Evolutionary conservation across 2,797 vertebrate species (phyloP).

Genomic region (Ispidina lecontei): DNA sequence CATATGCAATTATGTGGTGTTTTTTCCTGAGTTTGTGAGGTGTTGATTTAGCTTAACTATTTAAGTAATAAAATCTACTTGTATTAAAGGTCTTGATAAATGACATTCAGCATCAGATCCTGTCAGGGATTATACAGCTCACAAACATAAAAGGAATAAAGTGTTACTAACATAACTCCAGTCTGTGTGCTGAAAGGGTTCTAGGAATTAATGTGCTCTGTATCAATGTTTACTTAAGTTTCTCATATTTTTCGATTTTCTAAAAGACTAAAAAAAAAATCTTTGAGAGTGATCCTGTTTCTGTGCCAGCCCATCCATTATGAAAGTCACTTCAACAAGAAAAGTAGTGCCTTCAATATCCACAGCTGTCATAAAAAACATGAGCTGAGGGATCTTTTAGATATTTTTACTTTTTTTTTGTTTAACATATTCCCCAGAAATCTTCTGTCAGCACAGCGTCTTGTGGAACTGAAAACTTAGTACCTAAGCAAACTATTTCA

Average conservation of each 20-base stretch:
- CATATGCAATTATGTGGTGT: neutral
- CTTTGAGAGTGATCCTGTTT: neutral
- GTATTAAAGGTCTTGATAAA: neutral
- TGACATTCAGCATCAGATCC: neutral
- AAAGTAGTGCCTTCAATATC: neutral
- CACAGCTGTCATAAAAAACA: accelerated
- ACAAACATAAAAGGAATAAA: neutral
- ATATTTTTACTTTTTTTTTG: neutral
- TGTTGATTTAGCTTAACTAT: neutral
- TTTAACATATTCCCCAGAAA: neutral
- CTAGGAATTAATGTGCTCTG: neutral
- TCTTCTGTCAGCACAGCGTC: neutral
- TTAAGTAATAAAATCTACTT: neutral
- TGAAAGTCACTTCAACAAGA: neutral
- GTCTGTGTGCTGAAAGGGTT: neutral
- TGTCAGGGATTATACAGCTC: neutral
- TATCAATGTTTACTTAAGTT: neutral
- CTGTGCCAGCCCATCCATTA: neutral
- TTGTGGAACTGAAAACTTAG: neutral
- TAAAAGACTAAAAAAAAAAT: neutral
- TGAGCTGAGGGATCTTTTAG: neutral
- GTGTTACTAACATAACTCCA: neutral
- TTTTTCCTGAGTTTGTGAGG: neutral
- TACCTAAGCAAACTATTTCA: neutral
- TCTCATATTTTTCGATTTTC: neutral